A percentile compares a stretch with the other conserved stretches of the same genome.
These are phyloP conservation scores for Poeciliopsis turneri DNA, from an alignment of 2,797 vertebrate genomes.

Conservation along the genomic window DNA sequence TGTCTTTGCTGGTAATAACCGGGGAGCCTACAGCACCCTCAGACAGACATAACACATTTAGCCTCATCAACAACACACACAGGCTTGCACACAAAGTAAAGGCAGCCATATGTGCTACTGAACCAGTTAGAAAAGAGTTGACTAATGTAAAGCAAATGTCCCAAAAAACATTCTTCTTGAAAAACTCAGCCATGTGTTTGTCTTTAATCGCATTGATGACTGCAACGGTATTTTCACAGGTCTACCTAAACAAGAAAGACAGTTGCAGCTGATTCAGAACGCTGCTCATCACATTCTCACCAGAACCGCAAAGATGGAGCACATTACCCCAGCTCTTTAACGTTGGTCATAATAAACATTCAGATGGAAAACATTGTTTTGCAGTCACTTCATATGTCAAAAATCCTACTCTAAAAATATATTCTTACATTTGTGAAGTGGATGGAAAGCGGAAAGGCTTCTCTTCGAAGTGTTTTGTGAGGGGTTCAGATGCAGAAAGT, in stretches of 20 bases:
- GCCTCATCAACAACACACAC: conserved; percentile 46
- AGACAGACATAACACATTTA: conserved; percentile 68
- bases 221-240: background rate
- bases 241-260: background rate
- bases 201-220: background rate
- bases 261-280: background rate
- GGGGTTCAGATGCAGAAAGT: background rate
- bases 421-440: background rate
- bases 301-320: background rate
- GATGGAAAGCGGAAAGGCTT: background rate
- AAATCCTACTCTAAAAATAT: background rate
- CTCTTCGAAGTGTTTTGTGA: background rate
- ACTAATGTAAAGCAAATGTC: conserved; percentile 32
- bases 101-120: conserved; percentile 46
- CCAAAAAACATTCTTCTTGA: background rate
- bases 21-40: conserved; percentile 58
- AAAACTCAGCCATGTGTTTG: background rate
- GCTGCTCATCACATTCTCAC: background rate
- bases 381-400: background rate
- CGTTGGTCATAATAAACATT: background rate
- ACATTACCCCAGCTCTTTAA: background rate
- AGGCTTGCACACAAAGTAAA: conserved; percentile 43
- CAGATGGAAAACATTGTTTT: background rate
- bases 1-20: conserved; percentile 74
- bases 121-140: conserved; percentile 51